A percentile compares a stretch with the other conserved stretches of the same genome.
Evolutionary conservation across 2,888 invertebrate species (phyloP).

Genomic region (Tipula helvola): DNA sequence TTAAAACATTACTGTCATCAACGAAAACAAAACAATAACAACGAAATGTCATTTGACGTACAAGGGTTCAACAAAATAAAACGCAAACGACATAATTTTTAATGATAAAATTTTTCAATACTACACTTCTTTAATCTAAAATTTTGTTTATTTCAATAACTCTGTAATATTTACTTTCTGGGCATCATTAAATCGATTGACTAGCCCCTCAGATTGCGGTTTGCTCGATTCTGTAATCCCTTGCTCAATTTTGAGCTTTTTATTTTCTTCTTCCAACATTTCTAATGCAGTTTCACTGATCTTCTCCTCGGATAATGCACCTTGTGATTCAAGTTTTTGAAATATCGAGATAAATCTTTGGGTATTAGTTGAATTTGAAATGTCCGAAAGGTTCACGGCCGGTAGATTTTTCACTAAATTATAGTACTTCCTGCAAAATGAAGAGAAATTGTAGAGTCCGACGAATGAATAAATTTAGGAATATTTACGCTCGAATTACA

Average conservation of each 20-base stretch:
- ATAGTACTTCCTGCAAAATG: slow-evolving; percentile 50
- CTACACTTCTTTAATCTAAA: neutral
- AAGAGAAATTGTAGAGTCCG: neutral
- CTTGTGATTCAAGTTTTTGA: slow-evolving; percentile 42
- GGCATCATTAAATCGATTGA: slow-evolving; percentile 26
- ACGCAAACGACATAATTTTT: neutral
- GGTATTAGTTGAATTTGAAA: slow-evolving; percentile 40
- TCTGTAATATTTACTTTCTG: slow-evolving; percentile 26
- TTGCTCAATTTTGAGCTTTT: slow-evolving; percentile 10
- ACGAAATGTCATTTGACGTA: neutral
- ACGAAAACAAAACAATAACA: neutral
- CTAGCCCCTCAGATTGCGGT: slow-evolving; percentile 17
- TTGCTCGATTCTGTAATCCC: neutral
- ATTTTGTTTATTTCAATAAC: slow-evolving; percentile 27
- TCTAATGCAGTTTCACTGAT: slow-evolving; percentile 38
- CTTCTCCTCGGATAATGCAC: slow-evolving; percentile 40
- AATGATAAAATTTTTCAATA: neutral
- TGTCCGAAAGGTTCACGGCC: slow-evolving; percentile 41
- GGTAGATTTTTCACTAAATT: slow-evolving; percentile 43
- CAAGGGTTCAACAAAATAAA: neutral
- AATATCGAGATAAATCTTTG: slow-evolving; percentile 51
- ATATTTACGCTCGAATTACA: slow-evolving; percentile 64
- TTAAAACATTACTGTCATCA: neutral
- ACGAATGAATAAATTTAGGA: neutral
- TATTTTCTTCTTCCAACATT: slow-evolving; percentile 30